Base-by-base conservation (phyloP, 1,140 invertebrate genomes). In the Drosophila santomea region DNA sequence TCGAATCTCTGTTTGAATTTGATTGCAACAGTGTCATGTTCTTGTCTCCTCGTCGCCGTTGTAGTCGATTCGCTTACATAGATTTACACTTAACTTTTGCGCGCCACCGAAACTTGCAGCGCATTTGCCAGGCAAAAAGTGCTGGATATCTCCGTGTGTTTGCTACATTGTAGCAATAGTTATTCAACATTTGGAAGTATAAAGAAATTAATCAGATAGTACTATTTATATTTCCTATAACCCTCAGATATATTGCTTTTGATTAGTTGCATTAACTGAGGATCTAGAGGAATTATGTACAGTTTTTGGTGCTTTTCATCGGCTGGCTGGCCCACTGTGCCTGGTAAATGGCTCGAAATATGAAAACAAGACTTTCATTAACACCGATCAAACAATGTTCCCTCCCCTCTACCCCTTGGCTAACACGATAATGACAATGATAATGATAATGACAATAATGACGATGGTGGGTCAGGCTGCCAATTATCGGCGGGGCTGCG, bases 401-500 rank as follows among this genome's bases (percentile, higher is more conserved):
- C 48, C 28, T 12, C 20, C 63, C 45, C 51, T 28, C 3, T 23
- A 7, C 35, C 50, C 41, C 10, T 35, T 69, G 20, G 44, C 64
- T 58, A 71, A 71, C 64, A 50, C 62, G 62, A 56, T 69, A 69
- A 56, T 58, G 62, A 56, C 68, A 69, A 56, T 58, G 63, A 55
- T 67, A 50, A 35, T 67, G 58, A 44, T 66, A 41, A 61, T 36
- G 62, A 51, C 28, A 41, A 61, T 36, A 55, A 51, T n/a, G 48
- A 35, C 35, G 61, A 14, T 23, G 68, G 64, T 71, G 52, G 68
- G 68, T 71, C 68, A 71, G 68, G 59, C 62, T 54, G 75, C 74
- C 81, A 85, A 85, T 85, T 85, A 85, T 86, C 81, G 82, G 64
- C 64, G 60, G 59, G 66, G 74, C 67, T 55, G 5, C 38, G 14